These are phyloP conservation scores for Copidosoma floridanum DNA, from an alignment of 1,140 invertebrate genomes.

Conservation along the genomic window DNA sequence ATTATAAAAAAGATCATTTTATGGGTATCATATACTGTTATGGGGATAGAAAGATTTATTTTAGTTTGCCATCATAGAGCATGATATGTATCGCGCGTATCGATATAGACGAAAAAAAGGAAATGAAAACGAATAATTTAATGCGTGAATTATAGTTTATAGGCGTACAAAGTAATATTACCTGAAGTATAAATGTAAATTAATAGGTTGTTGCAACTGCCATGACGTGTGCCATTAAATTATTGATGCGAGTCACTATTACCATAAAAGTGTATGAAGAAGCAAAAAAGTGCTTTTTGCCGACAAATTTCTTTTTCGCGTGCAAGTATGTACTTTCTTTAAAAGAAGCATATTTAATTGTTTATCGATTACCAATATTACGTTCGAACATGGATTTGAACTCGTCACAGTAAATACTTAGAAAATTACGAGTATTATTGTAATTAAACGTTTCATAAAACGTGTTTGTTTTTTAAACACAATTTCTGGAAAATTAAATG, in stretches of 20 bases:
- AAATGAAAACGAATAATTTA: no score
- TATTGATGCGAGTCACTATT: constrained; percentile 47
- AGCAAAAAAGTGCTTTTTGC: background rate
- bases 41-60: no score
- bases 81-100: no score
- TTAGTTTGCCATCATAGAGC: no score
- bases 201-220: constrained; percentile 56
- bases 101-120: no score
- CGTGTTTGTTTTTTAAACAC: background rate
- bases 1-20: no score
- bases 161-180: constrained; percentile 32
- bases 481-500: background rate
- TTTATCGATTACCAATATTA: no score
- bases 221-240: constrained; percentile 58
- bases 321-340: constrained; percentile 14
- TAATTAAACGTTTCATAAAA: background rate
- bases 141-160: constrained; percentile 24
- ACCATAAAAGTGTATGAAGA: constrained; percentile 39
- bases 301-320: constrained; percentile 3
- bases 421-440: constrained; percentile 5
- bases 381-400: no score
- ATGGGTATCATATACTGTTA: no score
- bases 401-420: background rate
- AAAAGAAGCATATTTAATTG: constrained; percentile 1
- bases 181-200: constrained; percentile 45